Percentiles rank a stretch among this genome's conserved stretches.
These are phyloP conservation scores for Podarcis muralis DNA, from an alignment of 2,113 vertebrate species.

Conservation along the genomic window DNA sequence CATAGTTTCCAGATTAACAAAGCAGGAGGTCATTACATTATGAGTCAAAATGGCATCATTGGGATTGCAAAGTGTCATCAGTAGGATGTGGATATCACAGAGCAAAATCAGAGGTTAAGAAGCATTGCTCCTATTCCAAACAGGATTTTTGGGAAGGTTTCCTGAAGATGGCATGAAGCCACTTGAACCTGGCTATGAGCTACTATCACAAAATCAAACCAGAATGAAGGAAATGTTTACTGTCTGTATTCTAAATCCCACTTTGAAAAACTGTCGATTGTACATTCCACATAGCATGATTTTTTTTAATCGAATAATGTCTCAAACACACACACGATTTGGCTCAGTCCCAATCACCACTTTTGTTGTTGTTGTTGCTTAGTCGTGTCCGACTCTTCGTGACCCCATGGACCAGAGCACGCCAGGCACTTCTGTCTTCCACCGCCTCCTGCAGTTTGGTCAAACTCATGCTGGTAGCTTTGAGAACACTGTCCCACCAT, in stretches of 20 bases:
- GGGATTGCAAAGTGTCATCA: not conserved
- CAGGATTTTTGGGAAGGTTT: not conserved
- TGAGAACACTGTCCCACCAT: no score
- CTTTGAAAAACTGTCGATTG: not conserved
- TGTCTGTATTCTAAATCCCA: not conserved
- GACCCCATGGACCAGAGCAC: no score
- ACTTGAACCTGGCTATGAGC: not conserved
- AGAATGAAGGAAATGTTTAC: not conserved
- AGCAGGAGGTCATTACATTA: constrained; percentile 15
- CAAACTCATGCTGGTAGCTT: no score
- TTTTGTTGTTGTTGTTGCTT: no score
- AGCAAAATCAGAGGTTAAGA: not conserved
- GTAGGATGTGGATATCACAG: not conserved
- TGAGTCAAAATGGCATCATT: not conserved
- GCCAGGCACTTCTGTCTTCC: no score
- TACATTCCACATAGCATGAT: no score
- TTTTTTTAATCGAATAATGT: not conserved
- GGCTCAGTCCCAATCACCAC: not conserved
- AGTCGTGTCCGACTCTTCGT: no score
- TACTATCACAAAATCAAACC: not conserved
- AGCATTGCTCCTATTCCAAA: not conserved
- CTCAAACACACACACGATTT: not conserved
- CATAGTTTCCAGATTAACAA: not conserved
- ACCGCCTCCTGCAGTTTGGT: no score
- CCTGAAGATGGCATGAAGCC: not conserved